These are phyloP conservation scores for Gopherus evgoodei DNA, from an alignment of 2,113 vertebrate genomes.

Conservation along the genomic window DNA sequence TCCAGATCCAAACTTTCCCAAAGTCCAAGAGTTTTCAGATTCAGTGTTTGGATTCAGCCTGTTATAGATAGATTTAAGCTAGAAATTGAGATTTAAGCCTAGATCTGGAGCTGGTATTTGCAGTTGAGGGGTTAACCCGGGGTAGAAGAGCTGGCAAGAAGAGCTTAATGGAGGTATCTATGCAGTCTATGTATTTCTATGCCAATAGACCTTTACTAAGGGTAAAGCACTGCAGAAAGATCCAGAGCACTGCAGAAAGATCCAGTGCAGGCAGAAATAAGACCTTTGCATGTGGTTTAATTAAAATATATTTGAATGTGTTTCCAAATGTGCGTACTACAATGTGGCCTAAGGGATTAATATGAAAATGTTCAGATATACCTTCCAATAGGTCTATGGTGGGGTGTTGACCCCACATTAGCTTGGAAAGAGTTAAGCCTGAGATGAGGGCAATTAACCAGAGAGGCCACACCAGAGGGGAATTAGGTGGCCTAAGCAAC, in stretches of 20 bases:
- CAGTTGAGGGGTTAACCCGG: no score
- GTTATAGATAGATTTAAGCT: neutral
- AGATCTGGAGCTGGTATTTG: neutral
- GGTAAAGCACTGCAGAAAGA: neutral
- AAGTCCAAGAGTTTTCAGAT: neutral
- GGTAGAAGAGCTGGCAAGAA: neutral
- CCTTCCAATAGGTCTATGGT: neutral
- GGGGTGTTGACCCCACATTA: neutral
- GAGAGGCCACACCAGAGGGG: neutral
- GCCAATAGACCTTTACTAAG: neutral
- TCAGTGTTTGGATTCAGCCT: neutral
- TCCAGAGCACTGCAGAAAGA: neutral
- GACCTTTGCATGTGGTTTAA: neutral
- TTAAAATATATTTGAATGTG: neutral
- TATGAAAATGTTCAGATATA: neutral
- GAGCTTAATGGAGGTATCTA: neutral
- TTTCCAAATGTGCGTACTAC: neutral
- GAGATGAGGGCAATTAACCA: neutral
- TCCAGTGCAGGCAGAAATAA: neutral
- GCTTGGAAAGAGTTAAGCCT: neutral
- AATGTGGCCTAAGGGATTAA: neutral
- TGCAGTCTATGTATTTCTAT: neutral
- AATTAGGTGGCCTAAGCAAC: neutral
- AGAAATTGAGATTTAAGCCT: neutral
- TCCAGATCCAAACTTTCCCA: neutral